phyloP scores from a whole-genome alignment of 1,140 invertebrate species.

The Cotesia chilonis region DNA sequence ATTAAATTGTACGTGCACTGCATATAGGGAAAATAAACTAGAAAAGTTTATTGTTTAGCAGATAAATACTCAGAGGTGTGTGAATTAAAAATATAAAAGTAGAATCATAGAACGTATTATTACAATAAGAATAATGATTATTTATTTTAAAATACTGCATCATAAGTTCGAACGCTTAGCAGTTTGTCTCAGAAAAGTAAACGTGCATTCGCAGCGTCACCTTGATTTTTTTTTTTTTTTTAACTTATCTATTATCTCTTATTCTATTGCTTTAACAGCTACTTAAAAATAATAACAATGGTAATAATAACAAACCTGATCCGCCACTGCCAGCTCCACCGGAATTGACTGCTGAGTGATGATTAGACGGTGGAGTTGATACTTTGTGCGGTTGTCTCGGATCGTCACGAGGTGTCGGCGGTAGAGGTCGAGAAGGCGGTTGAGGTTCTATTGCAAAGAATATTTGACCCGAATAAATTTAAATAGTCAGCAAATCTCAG shows the following conservation, averaged over 20 bases:
- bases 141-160: background rate
- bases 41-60: background rate
- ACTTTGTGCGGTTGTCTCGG: constrained; percentile 70
- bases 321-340: constrained; percentile 53
- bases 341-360: constrained; percentile 52
- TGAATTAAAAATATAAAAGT: constrained; percentile 1
- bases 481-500: constrained; percentile 30
- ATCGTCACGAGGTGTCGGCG: constrained; percentile 82
- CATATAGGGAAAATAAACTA: background rate
- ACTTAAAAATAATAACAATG: constrained; percentile 7
- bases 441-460: constrained; percentile 69
- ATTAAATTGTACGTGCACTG: constrained; percentile 1
- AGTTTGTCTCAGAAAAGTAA: constrained; percentile 5
- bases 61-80: background rate
- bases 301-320: constrained; percentile 41
- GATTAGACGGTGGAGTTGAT: constrained; percentile 67
- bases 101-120: constrained; percentile 6
- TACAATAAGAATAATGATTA: background rate
- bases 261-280: constrained; percentile 6
- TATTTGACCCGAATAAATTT: constrained; percentile 30
- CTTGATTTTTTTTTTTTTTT: too few species aligned
- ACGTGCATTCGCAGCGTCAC: constrained; percentile 3
- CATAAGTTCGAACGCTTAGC: background rate
- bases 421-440: constrained; percentile 79
- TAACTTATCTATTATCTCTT: background rate